phyloP scores from a whole-genome alignment of 2,888 invertebrate species.

The Parelbella ahira region DNA sequence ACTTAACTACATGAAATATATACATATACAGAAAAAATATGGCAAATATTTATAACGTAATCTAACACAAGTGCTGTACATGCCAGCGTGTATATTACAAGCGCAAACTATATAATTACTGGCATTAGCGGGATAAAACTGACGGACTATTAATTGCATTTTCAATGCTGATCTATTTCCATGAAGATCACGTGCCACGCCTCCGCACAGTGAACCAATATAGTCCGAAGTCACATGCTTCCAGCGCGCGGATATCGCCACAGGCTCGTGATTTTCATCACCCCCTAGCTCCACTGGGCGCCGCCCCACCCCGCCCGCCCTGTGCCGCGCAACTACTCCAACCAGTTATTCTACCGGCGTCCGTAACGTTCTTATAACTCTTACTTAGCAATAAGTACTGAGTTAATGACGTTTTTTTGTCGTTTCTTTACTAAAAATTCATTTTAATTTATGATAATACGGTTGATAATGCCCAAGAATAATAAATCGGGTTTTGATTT shows the following conservation, averaged over 20 bases:
- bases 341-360: conserved; percentile 10
- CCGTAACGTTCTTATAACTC: conserved; percentile 1
- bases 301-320: conserved; percentile 4
- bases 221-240: conserved; percentile 16
- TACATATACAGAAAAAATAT: no score
- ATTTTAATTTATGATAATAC: no score
- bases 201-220: conserved; percentile 4
- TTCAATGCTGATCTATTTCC: conserved; percentile 3
- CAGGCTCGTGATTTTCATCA: conserved; percentile 33
- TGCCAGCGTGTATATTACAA: no score
- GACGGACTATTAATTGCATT: conserved; percentile 6
- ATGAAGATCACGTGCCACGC: conserved; percentile 12
- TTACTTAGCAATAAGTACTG: neutral
- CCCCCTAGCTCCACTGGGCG: conserved; percentile 6
- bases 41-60: no score
- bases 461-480: no score
- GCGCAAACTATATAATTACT: no score
- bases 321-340: neutral
- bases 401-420: no score
- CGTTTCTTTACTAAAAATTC: no score
- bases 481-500: no score
- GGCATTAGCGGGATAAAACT: no score
- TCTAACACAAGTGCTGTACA: no score
- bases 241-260: conserved; percentile 35
- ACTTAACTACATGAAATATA: no score